These are phyloP conservation scores for Machimus atricapillus DNA, from an alignment of 2,888 invertebrate genomes.

Conservation along the genomic window DNA sequence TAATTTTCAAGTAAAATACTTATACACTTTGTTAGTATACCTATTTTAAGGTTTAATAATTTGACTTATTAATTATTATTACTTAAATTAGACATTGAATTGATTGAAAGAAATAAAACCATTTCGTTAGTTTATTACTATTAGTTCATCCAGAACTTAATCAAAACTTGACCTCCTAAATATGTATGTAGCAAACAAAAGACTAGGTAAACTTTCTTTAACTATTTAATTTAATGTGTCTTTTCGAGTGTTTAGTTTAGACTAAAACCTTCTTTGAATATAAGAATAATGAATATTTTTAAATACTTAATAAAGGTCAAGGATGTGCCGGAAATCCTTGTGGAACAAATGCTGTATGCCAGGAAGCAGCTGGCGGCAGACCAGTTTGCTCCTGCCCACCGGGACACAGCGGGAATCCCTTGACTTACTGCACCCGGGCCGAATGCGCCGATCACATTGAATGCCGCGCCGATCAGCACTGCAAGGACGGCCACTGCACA, in stretches of 20 bases:
- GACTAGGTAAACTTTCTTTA: too few species aligned
- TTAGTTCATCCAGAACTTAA: too few species aligned
- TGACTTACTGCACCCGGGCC: constrained; percentile 74
- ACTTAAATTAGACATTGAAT: too few species aligned
- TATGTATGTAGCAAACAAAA: too few species aligned
- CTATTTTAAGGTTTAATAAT: too few species aligned
- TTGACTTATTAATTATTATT: too few species aligned
- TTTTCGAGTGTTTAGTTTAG: neutral
- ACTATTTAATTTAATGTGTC: too few species aligned
- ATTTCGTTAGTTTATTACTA: too few species aligned
- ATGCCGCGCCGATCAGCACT: constrained; percentile 75
- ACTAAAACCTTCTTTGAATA: neutral
- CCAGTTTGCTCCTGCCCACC: constrained; percentile 83
- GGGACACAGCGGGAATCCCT: constrained; percentile 81
- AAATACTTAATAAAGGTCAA: constrained; percentile 15
- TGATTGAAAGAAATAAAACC: too few species aligned
- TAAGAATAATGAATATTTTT: neutral
- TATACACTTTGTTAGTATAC: too few species aligned
- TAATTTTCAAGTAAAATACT: neutral
- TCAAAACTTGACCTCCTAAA: too few species aligned
- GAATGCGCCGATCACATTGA: constrained; percentile 81
- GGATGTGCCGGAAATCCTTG: constrained; percentile 70
- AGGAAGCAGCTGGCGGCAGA: constrained; percentile 70
- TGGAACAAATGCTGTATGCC: constrained; percentile 74
- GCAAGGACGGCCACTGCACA: constrained; percentile 78